Evolutionary conservation across 2,888 invertebrate species (phyloP).

Genomic region (Tanypteryx hageni): DNA sequence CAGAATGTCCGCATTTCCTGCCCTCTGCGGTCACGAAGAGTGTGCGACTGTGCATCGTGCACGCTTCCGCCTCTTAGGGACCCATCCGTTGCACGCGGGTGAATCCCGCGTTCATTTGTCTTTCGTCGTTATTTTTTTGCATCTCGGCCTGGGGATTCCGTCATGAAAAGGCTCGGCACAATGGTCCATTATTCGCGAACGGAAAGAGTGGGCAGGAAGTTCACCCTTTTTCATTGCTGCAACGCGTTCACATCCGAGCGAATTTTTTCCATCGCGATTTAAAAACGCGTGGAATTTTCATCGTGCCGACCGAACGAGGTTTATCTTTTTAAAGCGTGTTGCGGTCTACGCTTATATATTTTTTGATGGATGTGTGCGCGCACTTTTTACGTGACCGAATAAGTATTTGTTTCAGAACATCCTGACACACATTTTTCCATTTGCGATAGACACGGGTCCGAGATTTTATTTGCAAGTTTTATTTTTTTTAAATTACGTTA

Average conservation of each 20-base stretch:
- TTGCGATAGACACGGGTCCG: too few relatives aligned
- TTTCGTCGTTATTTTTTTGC: not conserved
- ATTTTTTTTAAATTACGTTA: too few relatives aligned
- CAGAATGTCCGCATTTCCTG: not conserved
- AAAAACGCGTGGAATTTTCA: not conserved
- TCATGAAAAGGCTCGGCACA: conserved; percentile 1
- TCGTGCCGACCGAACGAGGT: not conserved
- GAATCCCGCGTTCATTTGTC: not conserved
- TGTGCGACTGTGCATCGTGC: not conserved
- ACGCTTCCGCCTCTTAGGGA: not conserved
- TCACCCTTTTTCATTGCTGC: not conserved
- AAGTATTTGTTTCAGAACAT: too few relatives aligned
- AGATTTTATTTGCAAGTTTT: too few relatives aligned
- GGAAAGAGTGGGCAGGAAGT: not conserved
- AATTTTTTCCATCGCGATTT: too few relatives aligned
- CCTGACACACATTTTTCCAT: too few relatives aligned
- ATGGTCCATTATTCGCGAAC: not conserved
- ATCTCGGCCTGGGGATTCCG: not conserved
- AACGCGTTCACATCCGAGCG: not conserved
- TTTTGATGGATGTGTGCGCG: too few relatives aligned
- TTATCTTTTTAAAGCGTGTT: too few relatives aligned
- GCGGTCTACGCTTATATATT: too few relatives aligned
- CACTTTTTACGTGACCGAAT: too few relatives aligned
- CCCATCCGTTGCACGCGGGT: not conserved
- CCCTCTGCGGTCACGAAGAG: not conserved